Base-by-base conservation (phyloP, 2,888 invertebrate genomes). In the Furcula furcula region DNA sequence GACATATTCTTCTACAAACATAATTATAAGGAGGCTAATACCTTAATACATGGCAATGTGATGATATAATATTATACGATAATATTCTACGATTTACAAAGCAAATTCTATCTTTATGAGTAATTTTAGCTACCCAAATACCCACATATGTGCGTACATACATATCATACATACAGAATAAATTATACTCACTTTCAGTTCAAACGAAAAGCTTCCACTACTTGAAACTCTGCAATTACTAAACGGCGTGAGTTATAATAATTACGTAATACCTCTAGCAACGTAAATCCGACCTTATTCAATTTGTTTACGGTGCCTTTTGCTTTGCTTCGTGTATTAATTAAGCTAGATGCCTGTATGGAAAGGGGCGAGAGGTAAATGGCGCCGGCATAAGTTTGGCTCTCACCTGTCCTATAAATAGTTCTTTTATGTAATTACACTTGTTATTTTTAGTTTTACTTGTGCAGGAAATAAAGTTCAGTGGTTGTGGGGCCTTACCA, bases 191-290 rank as follows among this genome's bases (percentile, higher is more conserved):
- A 14, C 26, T 3, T 33, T 31, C 34, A 31, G 37, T 29, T 19
- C 20, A 28, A 36, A 44, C 40, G 38, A 40, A 47, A 35, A 38
- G 44, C 37, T 36, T 45, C n/a, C 36, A 45, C 37, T 40, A 29
- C n/a, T n/a, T n/a, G 30, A 40, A 49, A 38, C 36, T 35, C 38
- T 14, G 35, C 41, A 46, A 56, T 56, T 52, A 53, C 51, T 36
- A 33, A 35, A 36, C 34, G 31, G 45, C 46, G 47, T 52, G 45
- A 54, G 50, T 60, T 55, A 54, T 52, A 51, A 63, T 62, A 50
- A 58, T 47, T 46, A 43, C 36, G 22, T 15, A 7, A 10, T 7
- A 22, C 16, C 13, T 6, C 10, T 5, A 13, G 18, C 32, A 36
- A 31, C 30, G 31, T 31, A 38, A 53, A 55, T 20, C 29, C 19